Evolutionary conservation across 2,888 invertebrate species (phyloP).

Genomic region (Abrostola triplasia): DNA sequence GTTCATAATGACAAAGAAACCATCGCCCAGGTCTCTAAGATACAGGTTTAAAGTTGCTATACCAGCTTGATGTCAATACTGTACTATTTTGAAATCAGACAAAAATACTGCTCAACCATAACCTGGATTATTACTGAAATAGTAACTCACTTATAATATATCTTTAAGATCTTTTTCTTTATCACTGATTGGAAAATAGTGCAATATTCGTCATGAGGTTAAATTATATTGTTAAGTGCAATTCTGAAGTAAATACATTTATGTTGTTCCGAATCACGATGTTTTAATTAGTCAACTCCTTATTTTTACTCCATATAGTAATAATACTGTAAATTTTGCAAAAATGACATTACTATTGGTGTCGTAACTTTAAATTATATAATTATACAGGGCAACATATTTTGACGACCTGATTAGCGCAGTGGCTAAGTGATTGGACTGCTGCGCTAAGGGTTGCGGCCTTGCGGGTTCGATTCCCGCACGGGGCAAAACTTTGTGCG

Average conservation of each 20-base stretch:
- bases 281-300: conserved; percentile 4
- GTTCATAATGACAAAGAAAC: conserved; percentile 80
- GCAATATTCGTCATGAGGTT: conserved; percentile 25
- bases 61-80: conserved; percentile 54
- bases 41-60: conserved; percentile 74
- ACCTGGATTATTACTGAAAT: no score
- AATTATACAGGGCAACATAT: no score
- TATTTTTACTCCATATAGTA: neutral
- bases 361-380: no score
- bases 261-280: conserved; percentile 27
- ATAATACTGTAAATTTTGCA: neutral
- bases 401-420: no score
- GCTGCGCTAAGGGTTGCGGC: no score
- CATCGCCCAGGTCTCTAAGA: conserved; percentile 70
- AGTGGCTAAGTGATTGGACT: no score
- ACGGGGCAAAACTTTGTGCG: no score
- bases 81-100: conserved; percentile 23
- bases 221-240: conserved; percentile 38
- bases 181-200: conserved; percentile 22
- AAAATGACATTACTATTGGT: no score
- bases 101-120: neutral
- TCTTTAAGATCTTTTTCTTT: no score
- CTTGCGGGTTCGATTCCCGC: no score
- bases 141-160: no score
- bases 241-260: conserved; percentile 54